phyloP scores from a whole-genome alignment of 2,113 vertebrate species.

The Ceyx cyanopectus region DNA sequence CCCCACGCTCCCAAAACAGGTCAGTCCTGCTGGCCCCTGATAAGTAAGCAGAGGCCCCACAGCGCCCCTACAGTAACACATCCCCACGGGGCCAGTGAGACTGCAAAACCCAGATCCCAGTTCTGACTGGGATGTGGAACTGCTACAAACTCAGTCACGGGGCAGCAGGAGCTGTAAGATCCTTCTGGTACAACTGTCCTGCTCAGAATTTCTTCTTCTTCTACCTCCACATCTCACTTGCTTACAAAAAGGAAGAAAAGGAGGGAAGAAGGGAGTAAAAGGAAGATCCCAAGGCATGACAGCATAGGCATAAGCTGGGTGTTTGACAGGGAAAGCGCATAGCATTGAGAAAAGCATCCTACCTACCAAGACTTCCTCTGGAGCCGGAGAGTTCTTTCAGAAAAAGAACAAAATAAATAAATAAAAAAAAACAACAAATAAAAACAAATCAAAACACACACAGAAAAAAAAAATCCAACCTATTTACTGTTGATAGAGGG shows the following conservation, averaged over 20 bases:
- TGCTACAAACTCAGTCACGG: neutral
- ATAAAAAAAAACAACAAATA: neutral
- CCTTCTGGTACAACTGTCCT: neutral
- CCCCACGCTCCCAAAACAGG: neutral
- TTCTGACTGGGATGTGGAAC: fast-evolving
- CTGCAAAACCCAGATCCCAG: neutral
- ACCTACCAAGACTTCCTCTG: neutral
- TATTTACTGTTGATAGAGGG: neutral
- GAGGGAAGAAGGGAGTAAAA: neutral
- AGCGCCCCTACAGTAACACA: neutral
- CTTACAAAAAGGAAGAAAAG: neutral
- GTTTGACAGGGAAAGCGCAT: fast-evolving
- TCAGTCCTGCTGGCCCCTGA: neutral
- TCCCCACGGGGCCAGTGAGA: fast-evolving
- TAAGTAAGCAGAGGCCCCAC: neutral
- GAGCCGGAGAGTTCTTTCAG: neutral
- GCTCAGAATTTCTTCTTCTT: neutral
- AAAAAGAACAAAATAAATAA: neutral
- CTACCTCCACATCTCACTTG: neutral
- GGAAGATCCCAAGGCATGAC: neutral
- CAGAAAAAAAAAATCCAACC: neutral
- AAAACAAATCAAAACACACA: neutral
- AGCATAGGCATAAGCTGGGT: neutral
- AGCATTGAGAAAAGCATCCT: neutral
- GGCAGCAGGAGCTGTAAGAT: neutral